Base-by-base conservation (phyloP, 2,113 vertebrate genomes). In the Silurus glanis region DNA sequence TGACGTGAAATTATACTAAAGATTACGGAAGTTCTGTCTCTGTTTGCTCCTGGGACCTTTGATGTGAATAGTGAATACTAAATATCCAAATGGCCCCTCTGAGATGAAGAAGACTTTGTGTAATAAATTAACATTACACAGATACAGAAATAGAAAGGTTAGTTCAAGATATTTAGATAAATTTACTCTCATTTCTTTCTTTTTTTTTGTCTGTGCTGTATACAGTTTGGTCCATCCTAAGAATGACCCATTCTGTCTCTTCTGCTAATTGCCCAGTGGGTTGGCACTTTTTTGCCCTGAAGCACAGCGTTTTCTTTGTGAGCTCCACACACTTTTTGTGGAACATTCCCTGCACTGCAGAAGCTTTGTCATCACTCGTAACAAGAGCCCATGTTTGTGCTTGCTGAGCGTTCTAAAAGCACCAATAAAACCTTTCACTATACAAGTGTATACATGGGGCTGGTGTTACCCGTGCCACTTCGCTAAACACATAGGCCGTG, bases 341-440 rank as follows among this genome's bases (percentile, higher is more conserved):
- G 90, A 93, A 81, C 56, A 88, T 83, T 90, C 85, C 84, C 85
- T 88, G 85, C 90, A 90, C 91, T 89, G 84, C 67, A 81, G 66
- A 9, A 86, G 90, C 90, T 90, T 90, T 91, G 83, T 92, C 91
- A 88, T 91, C 90, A 59, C 85, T 88, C 86, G 89, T 87, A 92
- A 92, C 91, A 92, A 91, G 86, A 87, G 4, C 69, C 83, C 66
- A 84, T 84, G 80, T 87, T 80, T 59, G 89, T 90, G 90, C 93
- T 93, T 93, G 92, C 91, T 94, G 93, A 94, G 94, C 84, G 92
- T 92, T 89, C 89, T 76, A 93, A 94, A 94, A 93, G 82, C 90
- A 91, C 94, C 92, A 94, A 93, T 91, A 90, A 90, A 88, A 86
- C 53, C 91, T 92, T 93, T 93, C 89, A 93, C 89, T 80, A 69